Evolutionary conservation across 2,113 vertebrate species (phyloP).

Genomic region (Rhynchomys soricoides): DNA sequence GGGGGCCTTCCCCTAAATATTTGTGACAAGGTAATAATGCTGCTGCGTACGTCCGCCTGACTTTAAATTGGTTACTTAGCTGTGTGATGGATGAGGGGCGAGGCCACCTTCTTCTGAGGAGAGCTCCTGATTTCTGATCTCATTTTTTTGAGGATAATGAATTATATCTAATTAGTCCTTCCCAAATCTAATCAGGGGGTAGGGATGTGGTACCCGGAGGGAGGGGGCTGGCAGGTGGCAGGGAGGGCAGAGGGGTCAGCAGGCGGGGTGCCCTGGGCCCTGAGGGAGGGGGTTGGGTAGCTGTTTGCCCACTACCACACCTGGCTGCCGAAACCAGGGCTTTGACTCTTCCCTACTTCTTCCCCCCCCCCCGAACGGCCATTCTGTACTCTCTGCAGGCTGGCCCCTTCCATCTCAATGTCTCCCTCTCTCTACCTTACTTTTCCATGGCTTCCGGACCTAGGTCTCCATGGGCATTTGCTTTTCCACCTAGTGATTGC

Average conservation of each 20-base stretch:
- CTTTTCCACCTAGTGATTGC: background rate
- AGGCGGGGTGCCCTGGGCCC: constrained; percentile 48
- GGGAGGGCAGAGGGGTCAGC: constrained; percentile 76
- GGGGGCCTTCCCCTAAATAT: constrained; percentile 95
- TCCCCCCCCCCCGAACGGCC: background rate
- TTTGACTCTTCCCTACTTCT: background rate
- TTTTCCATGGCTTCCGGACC: background rate
- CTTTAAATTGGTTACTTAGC: constrained; percentile 99
- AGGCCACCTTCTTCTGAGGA: constrained; percentile 94
- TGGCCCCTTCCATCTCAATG: background rate
- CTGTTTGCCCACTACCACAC: background rate
- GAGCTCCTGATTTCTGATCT: constrained; percentile 96
- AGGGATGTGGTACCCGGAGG: constrained; percentile 91
- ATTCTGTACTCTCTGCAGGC: background rate
- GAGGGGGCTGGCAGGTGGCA: constrained; percentile 75
- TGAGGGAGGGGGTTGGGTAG: background rate
- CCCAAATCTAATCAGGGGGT: constrained; percentile 97
- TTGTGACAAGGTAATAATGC: constrained; percentile 99
- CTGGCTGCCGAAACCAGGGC: background rate
- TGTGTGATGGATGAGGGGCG: constrained; percentile 97
- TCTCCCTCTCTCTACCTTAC: background rate
- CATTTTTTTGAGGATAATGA: constrained; percentile 97
- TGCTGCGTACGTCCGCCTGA: constrained; percentile 93
- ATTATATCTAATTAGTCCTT: constrained; percentile 99
- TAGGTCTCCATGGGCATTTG: background rate